A percentile compares a stretch with the other conserved stretches of the same genome.
Evolutionary conservation across 1,140 invertebrate genomes (phyloP).

Genomic region (Dreissena rostriformis): DNA sequence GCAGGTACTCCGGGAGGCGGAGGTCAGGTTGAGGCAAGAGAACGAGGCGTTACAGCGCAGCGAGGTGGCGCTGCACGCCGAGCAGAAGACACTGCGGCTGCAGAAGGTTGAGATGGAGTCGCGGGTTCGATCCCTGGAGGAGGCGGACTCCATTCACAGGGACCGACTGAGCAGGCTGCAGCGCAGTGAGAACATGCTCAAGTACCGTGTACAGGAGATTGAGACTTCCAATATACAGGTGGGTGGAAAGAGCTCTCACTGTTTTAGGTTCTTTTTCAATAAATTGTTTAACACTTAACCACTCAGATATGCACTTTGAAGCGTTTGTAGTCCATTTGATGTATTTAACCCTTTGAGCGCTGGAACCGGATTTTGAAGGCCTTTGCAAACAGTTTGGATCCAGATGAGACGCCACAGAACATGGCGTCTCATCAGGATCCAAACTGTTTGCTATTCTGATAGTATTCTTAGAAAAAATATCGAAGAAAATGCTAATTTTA

Average conservation of each 20-base stretch:
- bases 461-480: too few relatives aligned
- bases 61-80: constrained; percentile 68
- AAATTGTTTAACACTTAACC: too few relatives aligned
- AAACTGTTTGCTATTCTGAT: too few relatives aligned
- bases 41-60: constrained; percentile 68
- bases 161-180: constrained; percentile 71
- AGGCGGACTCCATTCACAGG: constrained; percentile 66
- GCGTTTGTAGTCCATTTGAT: too few relatives aligned
- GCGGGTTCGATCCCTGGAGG: constrained; percentile 67
- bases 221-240: constrained; percentile 69
- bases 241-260: background rate
- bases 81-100: constrained; percentile 68
- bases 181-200: constrained; percentile 72
- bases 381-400: too few relatives aligned
- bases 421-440: too few relatives aligned
- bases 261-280: too few relatives aligned
- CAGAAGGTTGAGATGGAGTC: constrained; percentile 69
- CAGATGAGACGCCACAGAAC: too few relatives aligned
- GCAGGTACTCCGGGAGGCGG: constrained; percentile 57
- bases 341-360: too few relatives aligned
- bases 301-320: too few relatives aligned
- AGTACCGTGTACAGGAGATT: constrained; percentile 71
- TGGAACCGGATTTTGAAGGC: too few relatives aligned
- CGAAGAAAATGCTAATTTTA: too few relatives aligned
- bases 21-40: constrained; percentile 68